Evolutionary conservation across 2,113 vertebrate genomes (phyloP), one percentile per base, ranked within the genome.

Genomic region (Psettodes erumei): DNA sequence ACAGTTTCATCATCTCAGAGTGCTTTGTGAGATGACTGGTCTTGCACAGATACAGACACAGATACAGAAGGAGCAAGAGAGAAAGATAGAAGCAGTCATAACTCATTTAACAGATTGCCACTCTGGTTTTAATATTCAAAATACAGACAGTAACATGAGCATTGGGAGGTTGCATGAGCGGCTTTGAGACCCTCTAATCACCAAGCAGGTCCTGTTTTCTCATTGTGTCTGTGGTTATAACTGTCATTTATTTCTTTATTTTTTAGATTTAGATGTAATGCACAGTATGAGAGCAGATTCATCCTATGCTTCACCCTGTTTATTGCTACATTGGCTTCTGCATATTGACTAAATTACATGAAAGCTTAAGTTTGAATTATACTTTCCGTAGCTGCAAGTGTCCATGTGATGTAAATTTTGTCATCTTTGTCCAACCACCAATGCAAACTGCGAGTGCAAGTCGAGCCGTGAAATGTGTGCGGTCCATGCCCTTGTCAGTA

Each of bases 71-170:
- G 78, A 81, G 55, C 33, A 16, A 30, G 28, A 51, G 53, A 71
- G 38, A 32, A n/a, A 63, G 38, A 50, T 40, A 25, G 33, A 71
- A 32, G 19, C 33, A 71, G 73, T 66, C 54, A 15, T 68, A 37
- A 53, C 48, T 69, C 61, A 78, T 89, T 75, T 68, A 63, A 35
- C 65, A 74, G 43, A 76, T 45, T 61, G 54, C 51, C 63, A 66
- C 1, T 73, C 62, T 51, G 16, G n/a, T 70, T 73, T 78, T 71
- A 75, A 45, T 75, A 74, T 75, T 83, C 18, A 30, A 10, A 61
- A 47, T 54, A 27, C 54, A 53, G 42, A 65, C 42, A 18, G 25
- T 69, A 12, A 58, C 35, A 56, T 25, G 25, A 70, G 28, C 54
- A 21, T 1, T 50, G 38, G 50, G 55, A 82, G 56, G 38, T 21